Evolutionary conservation across 2,797 vertebrate genomes (phyloP).

Genomic region (Tapera naevia): DNA sequence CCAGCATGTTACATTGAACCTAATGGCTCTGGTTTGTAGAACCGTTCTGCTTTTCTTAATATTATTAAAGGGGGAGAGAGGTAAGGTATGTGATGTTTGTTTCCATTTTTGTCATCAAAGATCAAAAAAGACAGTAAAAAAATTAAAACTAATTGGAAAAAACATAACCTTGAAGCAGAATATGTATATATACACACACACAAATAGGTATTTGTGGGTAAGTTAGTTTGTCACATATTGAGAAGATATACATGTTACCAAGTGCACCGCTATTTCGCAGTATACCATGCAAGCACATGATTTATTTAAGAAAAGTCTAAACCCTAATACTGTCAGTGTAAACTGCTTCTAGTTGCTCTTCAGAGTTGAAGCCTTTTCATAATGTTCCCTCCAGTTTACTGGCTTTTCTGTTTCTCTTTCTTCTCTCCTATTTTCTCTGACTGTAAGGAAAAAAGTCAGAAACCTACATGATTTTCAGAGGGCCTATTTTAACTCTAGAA

Average conservation of each 20-base stretch:
- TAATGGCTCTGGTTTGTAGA: background rate
- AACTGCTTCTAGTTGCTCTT: background rate
- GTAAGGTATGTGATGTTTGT: background rate
- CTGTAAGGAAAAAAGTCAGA: rapidly evolving
- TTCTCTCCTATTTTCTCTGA: background rate
- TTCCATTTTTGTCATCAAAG: background rate
- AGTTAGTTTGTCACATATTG: background rate
- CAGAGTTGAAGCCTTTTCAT: background rate
- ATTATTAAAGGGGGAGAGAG: background rate
- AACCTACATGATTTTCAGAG: background rate
- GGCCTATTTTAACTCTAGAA: background rate
- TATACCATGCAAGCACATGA: background rate
- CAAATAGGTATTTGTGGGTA: background rate
- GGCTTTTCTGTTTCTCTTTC: background rate
- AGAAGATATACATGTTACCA: rapidly evolving
- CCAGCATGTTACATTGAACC: no score
- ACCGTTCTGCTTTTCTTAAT: background rate
- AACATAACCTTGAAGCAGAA: background rate
- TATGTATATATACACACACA: rapidly evolving
- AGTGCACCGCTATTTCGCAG: background rate
- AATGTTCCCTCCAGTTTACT: background rate
- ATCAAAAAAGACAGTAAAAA: background rate
- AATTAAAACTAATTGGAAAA: background rate
- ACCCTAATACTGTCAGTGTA: background rate
- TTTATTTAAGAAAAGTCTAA: background rate